Conservation (phyloP, 2,113 vertebrate species). For the Nannobrachium achirus region DNA sequence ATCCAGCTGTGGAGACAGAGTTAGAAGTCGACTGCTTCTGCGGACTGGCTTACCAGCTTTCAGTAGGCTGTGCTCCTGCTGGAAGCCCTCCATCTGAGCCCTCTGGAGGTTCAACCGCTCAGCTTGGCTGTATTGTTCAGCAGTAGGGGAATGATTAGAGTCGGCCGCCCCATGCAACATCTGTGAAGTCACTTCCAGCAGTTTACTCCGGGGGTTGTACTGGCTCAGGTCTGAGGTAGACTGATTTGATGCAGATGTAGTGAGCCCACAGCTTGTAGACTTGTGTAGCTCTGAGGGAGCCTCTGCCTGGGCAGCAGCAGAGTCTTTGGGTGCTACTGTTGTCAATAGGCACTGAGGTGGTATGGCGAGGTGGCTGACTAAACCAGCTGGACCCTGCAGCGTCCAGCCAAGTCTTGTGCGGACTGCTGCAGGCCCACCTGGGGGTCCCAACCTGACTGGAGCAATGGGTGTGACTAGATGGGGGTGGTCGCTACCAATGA, state of each 20-base stretch:
- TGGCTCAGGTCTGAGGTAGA: neutral
- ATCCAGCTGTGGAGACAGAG: neutral
- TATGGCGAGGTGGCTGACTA: neutral
- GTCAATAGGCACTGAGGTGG: conserved; percentile 8
- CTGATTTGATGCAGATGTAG: neutral
- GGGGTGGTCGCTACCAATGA: conserved; percentile 12
- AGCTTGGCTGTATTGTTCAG: conserved; percentile 6
- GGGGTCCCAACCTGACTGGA: neutral
- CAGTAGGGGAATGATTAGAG: neutral
- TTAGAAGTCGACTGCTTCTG: conserved; percentile 7
- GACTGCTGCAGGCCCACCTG: conserved; percentile 15
- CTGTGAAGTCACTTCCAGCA: conserved; percentile 7
- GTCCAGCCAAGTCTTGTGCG: conserved; percentile 19
- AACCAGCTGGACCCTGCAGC: neutral
- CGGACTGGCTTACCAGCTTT: no score
- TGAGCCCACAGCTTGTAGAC: conserved; percentile 6
- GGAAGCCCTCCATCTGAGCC: no score
- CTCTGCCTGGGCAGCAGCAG: neutral
- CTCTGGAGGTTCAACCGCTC: no score
- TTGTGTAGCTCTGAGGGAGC: conserved; percentile 23
- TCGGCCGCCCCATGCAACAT: neutral
- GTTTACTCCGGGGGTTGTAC: conserved; percentile 17
- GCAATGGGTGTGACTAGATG: conserved; percentile 8
- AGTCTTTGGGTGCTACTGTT: neutral
- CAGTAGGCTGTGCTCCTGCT: no score